Evolutionary conservation across 2,113 vertebrate species (phyloP).

Genomic region (Alouatta palliata): DNA sequence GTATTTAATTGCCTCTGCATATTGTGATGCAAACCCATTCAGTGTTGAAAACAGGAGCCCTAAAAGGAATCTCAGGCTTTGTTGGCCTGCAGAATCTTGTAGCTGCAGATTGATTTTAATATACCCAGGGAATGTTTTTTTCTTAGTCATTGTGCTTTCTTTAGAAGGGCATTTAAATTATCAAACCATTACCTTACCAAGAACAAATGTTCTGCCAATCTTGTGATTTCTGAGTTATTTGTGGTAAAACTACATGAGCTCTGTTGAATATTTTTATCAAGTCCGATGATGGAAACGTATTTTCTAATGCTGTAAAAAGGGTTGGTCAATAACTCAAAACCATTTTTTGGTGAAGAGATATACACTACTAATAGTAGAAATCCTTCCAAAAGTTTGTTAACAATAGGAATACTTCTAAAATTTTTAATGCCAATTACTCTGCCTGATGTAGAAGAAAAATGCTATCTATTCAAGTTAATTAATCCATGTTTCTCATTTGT

Average conservation of each 20-base stretch:
- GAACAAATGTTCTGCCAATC: conserved; percentile 17
- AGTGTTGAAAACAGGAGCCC: not conserved
- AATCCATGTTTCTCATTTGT: not conserved
- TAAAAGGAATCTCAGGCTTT: conserved; percentile 30
- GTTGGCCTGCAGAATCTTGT: not conserved
- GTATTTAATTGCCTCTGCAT: conserved; percentile 47
- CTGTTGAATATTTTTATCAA: conserved; percentile 22
- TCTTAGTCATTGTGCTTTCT: conserved; percentile 1
- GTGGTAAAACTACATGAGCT: conserved; percentile 25
- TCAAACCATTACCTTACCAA: not conserved
- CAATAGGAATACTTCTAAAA: not conserved
- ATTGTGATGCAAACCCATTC: conserved; percentile 23
- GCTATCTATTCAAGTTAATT: not conserved
- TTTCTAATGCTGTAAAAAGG: conserved; percentile 1
- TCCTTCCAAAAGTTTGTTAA: not conserved
- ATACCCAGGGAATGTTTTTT: not conserved
- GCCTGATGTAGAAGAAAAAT: not conserved
- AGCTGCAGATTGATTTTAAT: conserved; percentile 27
- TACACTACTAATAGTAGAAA: not conserved
- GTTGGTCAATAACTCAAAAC: not conserved
- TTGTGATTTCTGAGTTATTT: conserved; percentile 42
- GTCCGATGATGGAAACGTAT: not conserved
- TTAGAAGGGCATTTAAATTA: conserved; percentile 54
- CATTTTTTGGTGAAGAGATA: not conserved
- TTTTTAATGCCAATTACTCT: not conserved